Percentiles rank a stretch among this genome's conserved stretches.
Conservation (phyloP, 2,113 vertebrate species). For the Physeter macrocephalus region DNA sequence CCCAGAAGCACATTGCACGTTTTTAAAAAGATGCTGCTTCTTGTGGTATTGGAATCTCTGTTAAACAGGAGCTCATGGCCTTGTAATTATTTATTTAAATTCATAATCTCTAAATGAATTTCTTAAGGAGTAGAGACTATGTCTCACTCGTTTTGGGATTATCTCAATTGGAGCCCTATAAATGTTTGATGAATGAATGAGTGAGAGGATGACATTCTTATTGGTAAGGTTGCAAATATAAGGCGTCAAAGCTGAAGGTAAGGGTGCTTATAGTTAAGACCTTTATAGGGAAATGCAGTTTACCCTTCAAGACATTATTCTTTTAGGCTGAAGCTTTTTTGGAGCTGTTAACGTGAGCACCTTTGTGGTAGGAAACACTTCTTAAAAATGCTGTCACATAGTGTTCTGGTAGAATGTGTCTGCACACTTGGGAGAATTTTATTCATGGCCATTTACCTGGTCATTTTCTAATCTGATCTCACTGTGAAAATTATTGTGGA, state of each 20-base stretch:
- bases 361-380: background rate
- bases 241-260: background rate
- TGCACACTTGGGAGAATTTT: background rate
- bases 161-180: background rate
- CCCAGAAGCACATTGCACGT: background rate
- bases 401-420: background rate
- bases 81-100: background rate
- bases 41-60: background rate
- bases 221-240: background rate
- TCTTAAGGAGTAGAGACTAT: background rate
- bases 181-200: background rate
- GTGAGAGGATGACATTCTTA: background rate
- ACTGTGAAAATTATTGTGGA: constrained; percentile 23
- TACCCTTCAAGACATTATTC: background rate
- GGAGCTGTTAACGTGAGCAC: background rate
- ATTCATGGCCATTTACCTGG: constrained; percentile 22
- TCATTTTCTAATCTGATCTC: constrained; percentile 38
- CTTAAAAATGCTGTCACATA: background rate
- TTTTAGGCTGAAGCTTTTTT: background rate
- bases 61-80: background rate
- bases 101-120: background rate
- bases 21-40: background rate
- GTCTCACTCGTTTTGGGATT: background rate
- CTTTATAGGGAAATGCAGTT: background rate
- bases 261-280: background rate